Base-by-base conservation (phyloP, 2,113 vertebrate genomes). In the Leucosticte australis region DNA sequence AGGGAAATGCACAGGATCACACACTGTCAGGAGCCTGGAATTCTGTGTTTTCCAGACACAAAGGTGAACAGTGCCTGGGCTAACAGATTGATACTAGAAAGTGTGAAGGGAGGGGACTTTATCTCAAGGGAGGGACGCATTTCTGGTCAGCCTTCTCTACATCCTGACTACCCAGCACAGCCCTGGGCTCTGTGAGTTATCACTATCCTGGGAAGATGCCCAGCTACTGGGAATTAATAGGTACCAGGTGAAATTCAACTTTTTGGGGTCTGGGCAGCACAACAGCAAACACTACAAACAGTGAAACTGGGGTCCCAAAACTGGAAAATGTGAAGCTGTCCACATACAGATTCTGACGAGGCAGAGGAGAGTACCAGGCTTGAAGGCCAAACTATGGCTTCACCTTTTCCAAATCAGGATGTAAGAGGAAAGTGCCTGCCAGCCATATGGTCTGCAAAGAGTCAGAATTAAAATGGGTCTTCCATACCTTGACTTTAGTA, bases 401-500 rank as follows among this genome's bases (percentile, higher is more conserved):
- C 62, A 71, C 6, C 27, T 44, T 69, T 83, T 50, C 42, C 33
- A 86, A 55, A 86, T 37, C 33, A 74, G 39, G 31, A 77, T 35
- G 70, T 37, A 21, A 73, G 28, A 83, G 23, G 49, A 35, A 94
- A 87, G n/a, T 30, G 7, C 2, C 0, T 30, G 52, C 15, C 15
- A 94, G 53, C 15, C 46, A 30, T 50, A 63, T 15, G 49, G 22
- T 31, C 55, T 86, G 46, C 46, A 87, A 89, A 92, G 30, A 64
- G 7, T 44, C 75, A 62, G 21, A 30, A 47, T 65, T 84, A 39
- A 87, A 21, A 15, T 12, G 13, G 6, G 17, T 73, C 33, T 90
- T 62, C 44, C 57, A 33, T 96, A 95, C 92, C 94, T 93, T 95
- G 60, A 94, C 68, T 74, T 85, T 12, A 59, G 60, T 70, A 67